Evolutionary conservation across 2,113 vertebrate genomes (phyloP), one percentile per base, ranked within the genome.

Genomic region (Salvelinus namaycush): DNA sequence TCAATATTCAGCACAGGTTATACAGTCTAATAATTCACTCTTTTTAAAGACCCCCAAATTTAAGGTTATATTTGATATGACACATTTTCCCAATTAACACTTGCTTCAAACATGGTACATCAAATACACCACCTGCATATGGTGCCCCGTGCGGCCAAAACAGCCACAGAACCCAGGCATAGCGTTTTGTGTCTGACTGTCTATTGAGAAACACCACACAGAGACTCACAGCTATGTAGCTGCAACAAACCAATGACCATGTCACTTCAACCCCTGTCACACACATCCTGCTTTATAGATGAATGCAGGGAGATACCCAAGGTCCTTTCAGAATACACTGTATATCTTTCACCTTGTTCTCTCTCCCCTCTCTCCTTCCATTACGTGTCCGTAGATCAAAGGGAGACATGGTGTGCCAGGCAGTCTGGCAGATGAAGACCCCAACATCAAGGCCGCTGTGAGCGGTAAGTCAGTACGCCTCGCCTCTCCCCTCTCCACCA

Each of bases 361-460:
- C 48, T 34, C 81, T 75, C 83, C 67, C 54, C 73, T 80, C 82
- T 87, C 86, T 85, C 83, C 74, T 83, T 85, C 81, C 73, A 80
- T 89, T 81, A 76, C 87, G 57, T 79, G 74, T 68, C 74, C 76
- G 66, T 70, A 93, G 91, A 93, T 92, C 86, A 92, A 86, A 90
- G 85, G 77, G 29, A 6, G 65, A 12, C 80, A 73, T 2, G 74
- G 64, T 4, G 75, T 75, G 70, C 48, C 77, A 65, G 81, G 51
- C 64, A 39, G 76, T 68, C 69, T 57, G 44, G 60, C 39, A 39
- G 85, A 78, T 71, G 87, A 88, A 70, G 89, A 87, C 86, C 83
- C 82, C 70, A 76, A 83, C 68, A 73, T 90, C 84, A 79, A 84
- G 77, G 89, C 87, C 72, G 82, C 84, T 51, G 81, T 81, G 49